Evolutionary conservation across 2,113 vertebrate genomes (phyloP), one percentile per base, ranked within the genome.

Genomic region (Taurulus bubalis): DNA sequence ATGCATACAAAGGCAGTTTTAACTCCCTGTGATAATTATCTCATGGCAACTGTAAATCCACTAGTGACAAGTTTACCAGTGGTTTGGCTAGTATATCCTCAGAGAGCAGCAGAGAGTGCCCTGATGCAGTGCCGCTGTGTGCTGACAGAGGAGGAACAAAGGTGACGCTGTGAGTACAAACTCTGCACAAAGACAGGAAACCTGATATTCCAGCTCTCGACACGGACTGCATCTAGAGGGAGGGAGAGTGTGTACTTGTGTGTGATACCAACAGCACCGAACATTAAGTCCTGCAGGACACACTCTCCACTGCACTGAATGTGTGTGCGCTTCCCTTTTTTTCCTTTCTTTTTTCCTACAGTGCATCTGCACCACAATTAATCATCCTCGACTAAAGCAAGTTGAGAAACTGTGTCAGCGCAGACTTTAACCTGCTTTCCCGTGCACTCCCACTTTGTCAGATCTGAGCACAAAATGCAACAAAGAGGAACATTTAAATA

Each of bases 171-270:
- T 78, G 88, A 95, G 92, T 85, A 95, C 90, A 93, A 92, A 91
- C 91, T 93, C 90, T 93, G 88, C 93, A 94, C 91, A 91, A 89
- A 89, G 80, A 90, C 89, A 92, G 86, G 92, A 94, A 95, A 95
- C 94, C 94, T 94, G 94, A 95, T 94, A 94, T 93, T 95, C 93
- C 92, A 84, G 91, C 93, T 94, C 88, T 87, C 83, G 42, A 87
- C 89, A 88, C 79, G 86, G 84, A 85, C 87, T 53, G 24, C 82
- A 69, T 83, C 77, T 72, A 36, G 64, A 64, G 85, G 83, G 88
- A 87, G 89, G 87, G 80, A 88, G 80, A 51, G 77, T 18, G 67
- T 18, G 71, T 32, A 68, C 42, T 36, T 72, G 80, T 79, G 79
- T 68, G 85, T 74, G 87, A 79, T 80, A 90, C 79, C 79, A 84